Conservation (phyloP, 2,113 vertebrate species). For the Gnathonemus echidnorhynchus region DNA sequence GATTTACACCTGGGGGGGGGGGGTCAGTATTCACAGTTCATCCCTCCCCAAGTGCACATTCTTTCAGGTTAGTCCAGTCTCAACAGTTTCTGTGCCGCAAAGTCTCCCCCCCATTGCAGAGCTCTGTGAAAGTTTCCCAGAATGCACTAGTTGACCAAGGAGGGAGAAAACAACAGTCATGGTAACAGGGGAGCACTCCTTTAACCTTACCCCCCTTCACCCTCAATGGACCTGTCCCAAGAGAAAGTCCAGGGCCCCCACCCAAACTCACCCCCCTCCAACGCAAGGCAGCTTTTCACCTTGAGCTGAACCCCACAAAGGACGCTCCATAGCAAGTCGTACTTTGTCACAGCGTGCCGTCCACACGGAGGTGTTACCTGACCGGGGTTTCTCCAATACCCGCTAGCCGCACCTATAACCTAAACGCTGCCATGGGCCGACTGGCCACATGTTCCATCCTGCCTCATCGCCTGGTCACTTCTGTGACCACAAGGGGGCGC, state of each 20-base stretch:
- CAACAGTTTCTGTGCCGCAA: not conserved
- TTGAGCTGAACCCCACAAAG: not conserved
- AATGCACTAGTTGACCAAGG: not conserved
- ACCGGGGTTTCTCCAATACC: not conserved
- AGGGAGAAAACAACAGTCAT: not conserved
- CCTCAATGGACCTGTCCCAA: not conserved
- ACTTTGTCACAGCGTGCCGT: not conserved
- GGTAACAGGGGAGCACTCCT: not conserved
- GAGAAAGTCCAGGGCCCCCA: not conserved
- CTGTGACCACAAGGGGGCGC: not conserved
- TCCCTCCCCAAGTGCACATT: not conserved
- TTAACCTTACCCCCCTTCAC: not conserved
- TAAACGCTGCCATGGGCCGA: too few relatives aligned
- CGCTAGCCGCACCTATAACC: too few relatives aligned
- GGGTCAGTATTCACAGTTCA: not conserved
- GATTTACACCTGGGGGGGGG: slow-evolving; percentile 13
- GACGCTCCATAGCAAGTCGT: not conserved
- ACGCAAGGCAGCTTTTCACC: not conserved
- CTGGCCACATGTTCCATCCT: too few relatives aligned
- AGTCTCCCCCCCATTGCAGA: too few relatives aligned
- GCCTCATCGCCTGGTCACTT: too few relatives aligned
- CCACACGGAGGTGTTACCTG: not conserved
- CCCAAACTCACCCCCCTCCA: not conserved
- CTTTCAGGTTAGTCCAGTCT: not conserved
- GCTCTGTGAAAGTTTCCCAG: not conserved